Evolutionary conservation across 2,113 vertebrate species (phyloP), one percentile per base, ranked within the genome.

Genomic region (Hyperopisus bebe): DNA sequence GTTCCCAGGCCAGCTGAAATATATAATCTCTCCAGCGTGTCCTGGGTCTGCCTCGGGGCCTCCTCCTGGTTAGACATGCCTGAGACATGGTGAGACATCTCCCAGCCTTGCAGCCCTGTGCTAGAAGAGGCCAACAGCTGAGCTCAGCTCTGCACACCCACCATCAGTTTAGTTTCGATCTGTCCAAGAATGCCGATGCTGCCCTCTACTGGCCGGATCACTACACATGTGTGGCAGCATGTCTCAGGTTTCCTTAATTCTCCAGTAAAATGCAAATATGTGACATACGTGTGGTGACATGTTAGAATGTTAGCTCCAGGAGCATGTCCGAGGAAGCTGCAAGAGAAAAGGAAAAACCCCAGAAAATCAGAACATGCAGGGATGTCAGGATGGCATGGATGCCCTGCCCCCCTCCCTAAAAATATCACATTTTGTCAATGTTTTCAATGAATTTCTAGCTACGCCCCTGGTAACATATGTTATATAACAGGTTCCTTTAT

Each of bases 1-100:
- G 17, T 5, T 53, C 17, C 51, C 17, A 53, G 51, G 5, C 51
- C 51, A 53, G 51, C 51, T 19, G 51, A 53, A 17, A 21, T 53
- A 21, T 0, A 53, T 53, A 19, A 53, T 53, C 17, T 53, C 51
- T 53, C 51, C 51, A 53, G 51, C 51, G 5, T 53, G 51, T 5
- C 17, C 51, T 53, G 17, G 51, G 51, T 53, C 51, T 19, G 51
- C 51, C 51, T 17, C 5, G 4, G 51, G 51, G 51, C 51, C 51
- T 53, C 51, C 51, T 53, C 51, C 51, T 53, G 17, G 51, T 53
- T 53, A 21, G 51, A 53, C 51, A 53, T 53, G 51, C 95, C 0
- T 93, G 95, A 53, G 93, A 91, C 51, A 97, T 13, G 83, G 91
- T 5, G 66, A 94, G 88, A 92, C 77, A 39, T 89, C 90, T 11